These are phyloP conservation scores for Podabrus alpinus DNA, from an alignment of 2,888 invertebrate species.

Conservation along the genomic window DNA sequence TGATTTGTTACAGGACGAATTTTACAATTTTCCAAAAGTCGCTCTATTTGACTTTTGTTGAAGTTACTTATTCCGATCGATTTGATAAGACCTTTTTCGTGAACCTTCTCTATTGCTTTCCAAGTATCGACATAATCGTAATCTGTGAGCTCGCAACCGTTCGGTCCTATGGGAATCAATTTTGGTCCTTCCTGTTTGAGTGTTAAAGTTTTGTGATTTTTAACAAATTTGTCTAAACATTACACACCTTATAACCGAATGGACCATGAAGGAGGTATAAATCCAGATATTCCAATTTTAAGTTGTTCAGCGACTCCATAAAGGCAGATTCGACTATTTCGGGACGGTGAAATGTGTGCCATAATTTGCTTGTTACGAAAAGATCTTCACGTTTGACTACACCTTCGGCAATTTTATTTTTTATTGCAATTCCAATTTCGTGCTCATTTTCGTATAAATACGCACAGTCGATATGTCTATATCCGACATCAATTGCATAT, in stretches of 20 bases:
- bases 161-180: slow-evolving; percentile 65
- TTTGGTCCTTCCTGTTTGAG: slow-evolving; percentile 65
- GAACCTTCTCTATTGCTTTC: slow-evolving; percentile 77
- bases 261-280: slow-evolving; percentile 90
- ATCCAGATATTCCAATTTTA: slow-evolving; percentile 76
- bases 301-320: slow-evolving; percentile 65
- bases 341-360: slow-evolving; percentile 78
- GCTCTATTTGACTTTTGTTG: slow-evolving; percentile 74
- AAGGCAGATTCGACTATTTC: slow-evolving; percentile 72
- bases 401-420: slow-evolving; percentile 64
- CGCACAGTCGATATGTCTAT: slow-evolving; percentile 75
- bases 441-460: slow-evolving; percentile 70
- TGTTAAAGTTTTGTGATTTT: not conserved
- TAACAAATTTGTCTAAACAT: not conserved
- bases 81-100: slow-evolving; percentile 69
- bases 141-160: slow-evolving; percentile 65
- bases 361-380: slow-evolving; percentile 67
- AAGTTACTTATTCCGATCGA: slow-evolving; percentile 90
- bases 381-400: slow-evolving; percentile 67
- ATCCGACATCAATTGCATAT: slow-evolving; percentile 74
- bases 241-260: slow-evolving; percentile 65
- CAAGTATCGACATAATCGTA: slow-evolving; percentile 79
- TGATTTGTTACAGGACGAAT: slow-evolving; percentile 72
- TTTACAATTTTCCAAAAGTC: slow-evolving; percentile 66
- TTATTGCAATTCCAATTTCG: slow-evolving; percentile 65